A percentile compares a stretch with the other conserved stretches of the same genome.
Conservation (phyloP, 2,113 vertebrate genomes). For the Haemorhous mexicanus region DNA sequence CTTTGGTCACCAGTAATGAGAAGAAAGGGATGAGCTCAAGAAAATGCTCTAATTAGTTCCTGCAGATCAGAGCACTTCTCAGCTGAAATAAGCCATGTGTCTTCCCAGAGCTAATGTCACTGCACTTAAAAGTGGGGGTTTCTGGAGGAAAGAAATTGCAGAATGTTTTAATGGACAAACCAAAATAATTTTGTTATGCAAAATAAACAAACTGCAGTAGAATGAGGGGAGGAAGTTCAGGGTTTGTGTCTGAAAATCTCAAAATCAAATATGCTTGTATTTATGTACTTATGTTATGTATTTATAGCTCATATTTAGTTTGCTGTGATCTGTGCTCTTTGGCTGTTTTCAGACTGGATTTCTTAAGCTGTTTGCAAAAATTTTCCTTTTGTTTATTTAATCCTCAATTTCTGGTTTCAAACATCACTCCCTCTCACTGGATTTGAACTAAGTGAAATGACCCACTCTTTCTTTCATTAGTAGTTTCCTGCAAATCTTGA, state of each 20-base stretch:
- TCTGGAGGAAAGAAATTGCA: neutral
- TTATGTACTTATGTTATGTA: neutral
- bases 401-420: neutral
- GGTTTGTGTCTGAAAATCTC: neutral
- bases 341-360: neutral
- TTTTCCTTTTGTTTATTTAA: neutral
- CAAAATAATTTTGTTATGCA: neutral
- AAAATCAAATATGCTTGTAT: neutral
- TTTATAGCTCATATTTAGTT: neutral
- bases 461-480: constrained; percentile 51
- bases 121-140: neutral
- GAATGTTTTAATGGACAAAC: neutral
- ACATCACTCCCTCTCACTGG: neutral
- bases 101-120: constrained; percentile 24
- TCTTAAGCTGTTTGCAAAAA: neutral
- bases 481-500: constrained; percentile 28
- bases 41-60: constrained; percentile 58
- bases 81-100: constrained; percentile 8
- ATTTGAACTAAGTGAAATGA: constrained; percentile 12
- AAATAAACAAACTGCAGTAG: constrained; percentile 3
- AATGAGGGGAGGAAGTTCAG: neutral
- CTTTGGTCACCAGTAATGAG: constrained; percentile 63
- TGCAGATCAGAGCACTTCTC: constrained; percentile 23
- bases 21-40: constrained; percentile 12
- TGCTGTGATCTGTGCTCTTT: neutral